These are phyloP conservation scores for Cistogaster globosa DNA, from an alignment of 2,888 invertebrate genomes.

Conservation along the genomic window DNA sequence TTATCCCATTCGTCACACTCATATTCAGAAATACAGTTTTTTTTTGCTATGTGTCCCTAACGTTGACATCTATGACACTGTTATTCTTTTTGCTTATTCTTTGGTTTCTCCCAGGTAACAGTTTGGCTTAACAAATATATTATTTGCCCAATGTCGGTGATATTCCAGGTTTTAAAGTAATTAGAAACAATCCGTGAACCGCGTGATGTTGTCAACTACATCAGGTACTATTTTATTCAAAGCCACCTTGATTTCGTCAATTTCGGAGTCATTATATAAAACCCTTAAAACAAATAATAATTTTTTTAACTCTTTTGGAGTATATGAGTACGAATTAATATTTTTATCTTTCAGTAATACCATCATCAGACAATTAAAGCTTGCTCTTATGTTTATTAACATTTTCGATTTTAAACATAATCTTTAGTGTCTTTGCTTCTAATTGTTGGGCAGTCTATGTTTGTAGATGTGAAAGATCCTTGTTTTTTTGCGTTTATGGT, in stretches of 20 bases:
- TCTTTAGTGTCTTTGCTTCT: neutral
- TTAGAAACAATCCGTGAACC: neutral
- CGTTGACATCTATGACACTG: constrained; percentile 12
- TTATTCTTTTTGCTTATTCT: neutral
- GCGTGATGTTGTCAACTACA: neutral
- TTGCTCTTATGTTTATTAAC: neutral
- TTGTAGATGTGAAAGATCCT: no score
- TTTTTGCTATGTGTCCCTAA: constrained; percentile 59
- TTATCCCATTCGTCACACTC: constrained; percentile 69
- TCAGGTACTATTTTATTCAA: neutral
- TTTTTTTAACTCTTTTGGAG: neutral
- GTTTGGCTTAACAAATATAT: neutral
- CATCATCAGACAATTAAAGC: neutral
- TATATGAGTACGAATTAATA: neutral
- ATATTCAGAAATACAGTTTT: constrained; percentile 31
- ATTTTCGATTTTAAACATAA: neutral
- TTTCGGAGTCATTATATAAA: neutral
- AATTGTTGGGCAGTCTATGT: neutral
- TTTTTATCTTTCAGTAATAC: neutral
- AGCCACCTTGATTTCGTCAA: neutral
- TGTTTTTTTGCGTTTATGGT: no score
- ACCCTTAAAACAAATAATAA: neutral
- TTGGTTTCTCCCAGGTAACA: neutral
- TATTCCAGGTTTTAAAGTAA: neutral
- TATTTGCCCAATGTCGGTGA: neutral